Conservation (phyloP, 2,888 invertebrate species). For the Tachystola acroxantha region DNA sequence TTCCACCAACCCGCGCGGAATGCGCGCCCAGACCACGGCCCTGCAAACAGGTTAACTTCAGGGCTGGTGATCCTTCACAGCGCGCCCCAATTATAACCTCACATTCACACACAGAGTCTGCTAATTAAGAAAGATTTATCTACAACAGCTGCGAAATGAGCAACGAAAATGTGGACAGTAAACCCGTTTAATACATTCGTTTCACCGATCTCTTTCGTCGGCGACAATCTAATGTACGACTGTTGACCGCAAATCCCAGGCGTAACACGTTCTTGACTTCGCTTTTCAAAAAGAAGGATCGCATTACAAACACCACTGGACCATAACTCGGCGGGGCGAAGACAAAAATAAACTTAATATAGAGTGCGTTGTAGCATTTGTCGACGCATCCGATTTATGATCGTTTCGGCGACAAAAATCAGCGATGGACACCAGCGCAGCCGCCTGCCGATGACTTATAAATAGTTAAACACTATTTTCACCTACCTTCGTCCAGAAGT, state of each 20-base stretch:
- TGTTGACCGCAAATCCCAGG: constrained; percentile 65
- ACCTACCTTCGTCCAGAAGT: constrained; percentile 98
- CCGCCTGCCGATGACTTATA: constrained; percentile 38
- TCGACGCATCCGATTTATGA: constrained; percentile 72
- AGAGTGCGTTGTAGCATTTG: constrained; percentile 73
- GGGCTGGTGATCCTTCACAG: constrained; percentile 48
- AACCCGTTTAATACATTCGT: constrained; percentile 63
- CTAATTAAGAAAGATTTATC: constrained; percentile 43
- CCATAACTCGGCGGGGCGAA: constrained; percentile 75
- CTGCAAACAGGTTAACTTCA: constrained; percentile 65
- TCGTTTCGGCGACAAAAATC: constrained; percentile 60
- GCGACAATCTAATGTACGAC: constrained; percentile 64
- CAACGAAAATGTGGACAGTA: constrained; percentile 42
- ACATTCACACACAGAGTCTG: constrained; percentile 27
- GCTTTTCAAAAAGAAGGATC: constrained; percentile 70
- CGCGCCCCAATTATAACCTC: constrained; percentile 54
- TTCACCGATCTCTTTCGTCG: constrained; percentile 62
- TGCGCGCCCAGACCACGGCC: constrained; percentile 57
- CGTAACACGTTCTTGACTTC: constrained; percentile 63
- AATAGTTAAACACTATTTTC: constrained; percentile 43
- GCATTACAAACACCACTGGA: constrained; percentile 75
- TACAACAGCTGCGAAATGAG: constrained; percentile 52
- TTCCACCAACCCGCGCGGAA: constrained; percentile 65
- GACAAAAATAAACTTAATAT: constrained; percentile 78
- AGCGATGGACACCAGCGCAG: constrained; percentile 39